phyloP scores from a whole-genome alignment of 2,888 invertebrate genomes.

The Monochamus alternatus region DNA sequence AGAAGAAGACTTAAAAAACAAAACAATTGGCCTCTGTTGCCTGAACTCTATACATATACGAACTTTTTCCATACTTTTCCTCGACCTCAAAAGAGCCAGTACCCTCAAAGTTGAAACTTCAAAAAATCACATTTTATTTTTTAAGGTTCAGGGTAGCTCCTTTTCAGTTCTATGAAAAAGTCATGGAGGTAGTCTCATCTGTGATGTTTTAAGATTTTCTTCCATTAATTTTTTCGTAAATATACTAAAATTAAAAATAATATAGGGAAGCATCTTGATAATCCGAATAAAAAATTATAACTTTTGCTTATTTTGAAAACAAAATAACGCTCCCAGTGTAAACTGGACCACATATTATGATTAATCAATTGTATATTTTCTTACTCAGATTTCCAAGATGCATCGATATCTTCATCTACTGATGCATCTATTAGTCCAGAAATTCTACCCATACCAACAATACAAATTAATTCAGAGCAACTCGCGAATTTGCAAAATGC shows the following conservation, averaged over 20 bases:
- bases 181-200: slow-evolving; percentile 2
- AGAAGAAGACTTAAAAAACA: no score
- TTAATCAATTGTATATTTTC: slow-evolving; percentile 27
- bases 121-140: no score
- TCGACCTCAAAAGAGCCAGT: no score
- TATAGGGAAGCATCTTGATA: slow-evolving; percentile 10
- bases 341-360: slow-evolving; percentile 23
- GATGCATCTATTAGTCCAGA: slow-evolving; percentile 37
- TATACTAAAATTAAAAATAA: not conserved
- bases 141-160: no score
- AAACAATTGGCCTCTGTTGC: no score
- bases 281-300: not conserved
- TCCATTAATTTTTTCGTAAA: slow-evolving; percentile 15
- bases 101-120: no score
- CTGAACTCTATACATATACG: no score
- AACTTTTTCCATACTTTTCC: no score
- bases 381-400: slow-evolving; percentile 26
- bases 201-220: slow-evolving; percentile 8
- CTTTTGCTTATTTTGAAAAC: not conserved
- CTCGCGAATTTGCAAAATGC: slow-evolving; percentile 37
- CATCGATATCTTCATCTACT: slow-evolving; percentile 32
- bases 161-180: not conserved
- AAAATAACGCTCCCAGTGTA: slow-evolving; percentile 17
- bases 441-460: slow-evolving; percentile 40
- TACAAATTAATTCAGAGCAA: slow-evolving; percentile 39